Conservation (phyloP, 1,140 invertebrate species). For the Tribolium castaneum region DNA sequence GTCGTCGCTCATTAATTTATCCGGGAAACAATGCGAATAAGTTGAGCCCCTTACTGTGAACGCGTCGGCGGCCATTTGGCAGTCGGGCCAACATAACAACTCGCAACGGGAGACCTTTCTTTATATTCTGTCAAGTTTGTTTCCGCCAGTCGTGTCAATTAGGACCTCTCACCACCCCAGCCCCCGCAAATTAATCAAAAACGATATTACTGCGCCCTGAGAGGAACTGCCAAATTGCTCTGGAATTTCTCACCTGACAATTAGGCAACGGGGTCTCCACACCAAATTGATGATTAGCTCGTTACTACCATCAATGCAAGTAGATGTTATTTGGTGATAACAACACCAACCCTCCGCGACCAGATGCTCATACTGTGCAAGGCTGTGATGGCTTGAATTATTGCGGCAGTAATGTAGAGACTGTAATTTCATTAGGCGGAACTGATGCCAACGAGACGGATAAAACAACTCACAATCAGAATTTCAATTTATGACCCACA, state of each 20-base stretch:
- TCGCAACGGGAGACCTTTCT: conserved; percentile 40
- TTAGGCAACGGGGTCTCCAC: neutral
- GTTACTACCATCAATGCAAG: neutral
- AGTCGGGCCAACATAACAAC: conserved; percentile 45
- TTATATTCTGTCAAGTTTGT: conserved; percentile 43
- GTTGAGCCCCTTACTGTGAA: conserved; percentile 41
- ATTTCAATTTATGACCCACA: conserved; percentile 14
- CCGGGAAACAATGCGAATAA: conserved; percentile 37
- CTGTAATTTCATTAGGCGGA: neutral
- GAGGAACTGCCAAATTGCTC: conserved; percentile 21
- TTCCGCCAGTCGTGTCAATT: conserved; percentile 42
- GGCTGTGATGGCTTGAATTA: neutral
- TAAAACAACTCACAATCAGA: conserved; percentile 11
- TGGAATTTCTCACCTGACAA: conserved; percentile 30
- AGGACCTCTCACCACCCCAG: conserved; percentile 23
- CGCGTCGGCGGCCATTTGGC: conserved; percentile 46
- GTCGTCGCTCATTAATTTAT: conserved; percentile 31
- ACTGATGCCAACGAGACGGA: conserved; percentile 12
- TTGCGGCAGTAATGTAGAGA: neutral
- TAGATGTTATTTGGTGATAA: conserved; percentile 2
- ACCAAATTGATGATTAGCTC: conserved; percentile 8
- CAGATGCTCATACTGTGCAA: neutral
- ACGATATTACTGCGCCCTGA: neutral
- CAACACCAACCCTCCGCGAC: neutral
- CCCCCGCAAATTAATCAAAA: conserved; percentile 33